Conservation (phyloP, 2,888 invertebrate genomes). For the Yponomeuta plumbellus region DNA sequence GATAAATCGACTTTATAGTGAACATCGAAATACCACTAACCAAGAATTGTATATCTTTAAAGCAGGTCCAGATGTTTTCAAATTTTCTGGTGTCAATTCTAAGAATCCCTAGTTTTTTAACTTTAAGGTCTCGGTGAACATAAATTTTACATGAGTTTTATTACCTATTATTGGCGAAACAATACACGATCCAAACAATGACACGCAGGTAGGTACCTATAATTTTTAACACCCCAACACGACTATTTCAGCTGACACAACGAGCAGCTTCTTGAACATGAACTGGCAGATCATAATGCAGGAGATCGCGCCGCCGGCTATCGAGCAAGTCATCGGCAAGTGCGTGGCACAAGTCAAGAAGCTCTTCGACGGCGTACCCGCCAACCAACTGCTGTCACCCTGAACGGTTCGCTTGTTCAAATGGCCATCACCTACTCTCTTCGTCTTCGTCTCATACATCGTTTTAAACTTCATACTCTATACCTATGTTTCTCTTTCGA, state of each 20-base stretch:
- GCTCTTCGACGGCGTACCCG: conserved; percentile 52
- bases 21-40: no score
- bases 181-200: no score
- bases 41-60: no score
- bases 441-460: neutral
- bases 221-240: neutral
- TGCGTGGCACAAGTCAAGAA: conserved; percentile 56
- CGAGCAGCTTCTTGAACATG: conserved; percentile 60
- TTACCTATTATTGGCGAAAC: no score
- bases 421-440: neutral
- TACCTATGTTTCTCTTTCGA: neutral
- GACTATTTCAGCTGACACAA: conserved; percentile 57
- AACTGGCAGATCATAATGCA: conserved; percentile 67
- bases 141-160: no score
- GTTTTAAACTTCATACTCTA: neutral
- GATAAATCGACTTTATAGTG: no score
- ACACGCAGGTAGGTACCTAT: neutral
- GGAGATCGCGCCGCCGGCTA: conserved; percentile 63
- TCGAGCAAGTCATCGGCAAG: conserved; percentile 54
- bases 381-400: conserved; percentile 39
- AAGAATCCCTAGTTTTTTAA: no score
- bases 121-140: no score
- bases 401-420: conserved; percentile 45
- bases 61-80: no score
- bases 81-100: no score